These are phyloP conservation scores for Drosophila gaucha DNA, from an alignment of 2,888 invertebrate genomes.

Conservation along the genomic window DNA sequence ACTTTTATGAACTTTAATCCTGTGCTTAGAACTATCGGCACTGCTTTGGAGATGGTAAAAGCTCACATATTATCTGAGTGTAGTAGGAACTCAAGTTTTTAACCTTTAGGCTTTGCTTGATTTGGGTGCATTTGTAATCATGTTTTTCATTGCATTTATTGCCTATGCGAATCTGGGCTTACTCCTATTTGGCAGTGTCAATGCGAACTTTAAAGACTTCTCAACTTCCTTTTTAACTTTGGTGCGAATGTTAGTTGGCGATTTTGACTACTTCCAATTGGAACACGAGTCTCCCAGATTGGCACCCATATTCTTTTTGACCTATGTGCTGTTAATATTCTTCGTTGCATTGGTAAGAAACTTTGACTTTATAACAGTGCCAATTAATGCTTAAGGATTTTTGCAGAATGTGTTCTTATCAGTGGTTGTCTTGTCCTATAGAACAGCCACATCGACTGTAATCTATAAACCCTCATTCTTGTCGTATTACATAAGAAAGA, in stretches of 20 bases:
- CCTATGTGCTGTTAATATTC: slow-evolving; percentile 90
- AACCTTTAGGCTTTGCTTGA: slow-evolving; percentile 87
- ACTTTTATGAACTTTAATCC: slow-evolving; percentile 91
- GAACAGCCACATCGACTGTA: slow-evolving; percentile 84
- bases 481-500: slow-evolving; percentile 27
- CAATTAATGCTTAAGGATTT: neutral
- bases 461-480: slow-evolving; percentile 22
- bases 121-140: slow-evolving; percentile 88
- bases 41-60: slow-evolving; percentile 16
- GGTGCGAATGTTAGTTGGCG: slow-evolving; percentile 89
- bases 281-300: slow-evolving; percentile 88
- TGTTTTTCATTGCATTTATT: slow-evolving; percentile 91
- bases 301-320: slow-evolving; percentile 90
- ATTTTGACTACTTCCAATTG: slow-evolving; percentile 89
- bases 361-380: neutral
- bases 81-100: neutral
- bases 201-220: slow-evolving; percentile 87
- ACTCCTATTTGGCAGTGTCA: slow-evolving; percentile 89
- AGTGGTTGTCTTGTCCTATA: slow-evolving; percentile 91
- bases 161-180: slow-evolving; percentile 91
- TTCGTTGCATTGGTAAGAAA: slow-evolving; percentile 88
- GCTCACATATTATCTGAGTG: no score
- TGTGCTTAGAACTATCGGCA: slow-evolving; percentile 83
- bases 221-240: slow-evolving; percentile 87
- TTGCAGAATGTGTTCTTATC: slow-evolving; percentile 91